Conservation (phyloP, 2,797 vertebrate species). For the Macropus fuliginosus region DNA sequence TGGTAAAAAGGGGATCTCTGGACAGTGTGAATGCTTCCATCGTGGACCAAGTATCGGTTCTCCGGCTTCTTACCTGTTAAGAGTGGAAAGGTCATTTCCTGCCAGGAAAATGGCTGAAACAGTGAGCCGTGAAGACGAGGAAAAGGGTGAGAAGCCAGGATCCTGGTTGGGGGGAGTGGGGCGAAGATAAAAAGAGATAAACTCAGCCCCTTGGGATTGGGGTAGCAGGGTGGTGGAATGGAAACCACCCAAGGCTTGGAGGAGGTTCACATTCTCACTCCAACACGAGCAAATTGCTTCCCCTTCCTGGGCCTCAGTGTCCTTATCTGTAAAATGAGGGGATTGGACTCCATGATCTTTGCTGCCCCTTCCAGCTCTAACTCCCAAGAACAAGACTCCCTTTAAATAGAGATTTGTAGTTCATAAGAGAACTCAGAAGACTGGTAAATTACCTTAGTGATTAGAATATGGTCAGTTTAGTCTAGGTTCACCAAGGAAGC, state of each 20-base stretch:
- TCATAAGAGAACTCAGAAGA: background rate
- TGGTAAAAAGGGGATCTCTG: constrained; percentile 94
- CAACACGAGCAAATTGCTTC: background rate
- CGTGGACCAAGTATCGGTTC: constrained; percentile 83
- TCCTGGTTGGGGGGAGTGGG: background rate
- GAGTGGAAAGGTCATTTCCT: constrained; percentile 42
- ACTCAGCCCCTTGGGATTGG: background rate
- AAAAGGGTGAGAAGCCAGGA: background rate
- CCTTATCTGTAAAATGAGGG: background rate
- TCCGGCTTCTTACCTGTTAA: constrained; percentile 88
- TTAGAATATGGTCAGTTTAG: background rate
- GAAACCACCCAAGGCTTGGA: background rate
- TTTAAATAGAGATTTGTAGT: background rate
- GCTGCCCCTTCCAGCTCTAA: background rate
- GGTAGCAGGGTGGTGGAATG: background rate
- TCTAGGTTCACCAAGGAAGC: background rate
- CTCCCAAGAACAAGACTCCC: background rate
- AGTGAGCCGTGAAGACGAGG: background rate
- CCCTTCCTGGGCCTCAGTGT: background rate
- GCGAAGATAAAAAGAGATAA: background rate
- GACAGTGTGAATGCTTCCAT: constrained; percentile 88
- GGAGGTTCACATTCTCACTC: background rate
- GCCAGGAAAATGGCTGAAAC: background rate
- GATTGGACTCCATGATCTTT: background rate
- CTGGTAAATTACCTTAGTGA: background rate